Conservation (phyloP, 2,888 invertebrate genomes). For the Dione vanillae region DNA sequence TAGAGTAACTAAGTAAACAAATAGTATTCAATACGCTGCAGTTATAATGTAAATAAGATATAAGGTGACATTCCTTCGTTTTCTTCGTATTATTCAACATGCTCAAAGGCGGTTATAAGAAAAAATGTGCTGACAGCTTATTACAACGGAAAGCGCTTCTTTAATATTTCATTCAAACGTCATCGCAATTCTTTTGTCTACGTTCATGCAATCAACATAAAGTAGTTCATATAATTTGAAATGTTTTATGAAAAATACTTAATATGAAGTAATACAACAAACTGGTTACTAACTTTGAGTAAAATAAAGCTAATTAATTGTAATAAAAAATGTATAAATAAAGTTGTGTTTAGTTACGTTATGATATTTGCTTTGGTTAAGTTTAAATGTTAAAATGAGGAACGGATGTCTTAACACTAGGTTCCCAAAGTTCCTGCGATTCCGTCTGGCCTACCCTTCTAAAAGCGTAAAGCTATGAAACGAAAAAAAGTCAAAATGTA, state of each 20-base stretch:
- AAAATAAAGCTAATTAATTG: neutral
- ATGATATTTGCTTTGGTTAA: too few relatives aligned
- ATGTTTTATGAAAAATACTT: neutral
- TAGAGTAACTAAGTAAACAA: too few relatives aligned
- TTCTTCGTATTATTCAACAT: constrained; percentile 14
- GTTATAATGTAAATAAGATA: neutral
- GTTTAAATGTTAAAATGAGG: too few relatives aligned
- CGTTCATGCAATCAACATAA: constrained; percentile 19
- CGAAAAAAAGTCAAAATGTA: too few relatives aligned
- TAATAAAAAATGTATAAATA: too few relatives aligned
- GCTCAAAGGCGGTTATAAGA: constrained; percentile 17
- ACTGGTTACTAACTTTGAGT: neutral
- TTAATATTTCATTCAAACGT: constrained; percentile 27
- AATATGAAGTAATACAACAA: constrained; percentile 3
- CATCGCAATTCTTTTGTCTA: constrained; percentile 24
- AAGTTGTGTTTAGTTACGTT: neutral
- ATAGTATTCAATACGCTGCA: neutral
- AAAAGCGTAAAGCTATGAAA: too few relatives aligned
- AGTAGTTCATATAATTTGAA: neutral
- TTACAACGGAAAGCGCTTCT: constrained; percentile 24
- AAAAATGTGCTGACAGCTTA: constrained; percentile 27
- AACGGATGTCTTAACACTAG: too few relatives aligned
- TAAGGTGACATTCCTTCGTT: neutral
- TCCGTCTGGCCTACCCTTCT: too few relatives aligned
- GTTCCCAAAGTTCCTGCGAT: too few relatives aligned